Evolutionary conservation across 1,140 invertebrate genomes (phyloP).

Genomic region (Orchesella cincta): DNA sequence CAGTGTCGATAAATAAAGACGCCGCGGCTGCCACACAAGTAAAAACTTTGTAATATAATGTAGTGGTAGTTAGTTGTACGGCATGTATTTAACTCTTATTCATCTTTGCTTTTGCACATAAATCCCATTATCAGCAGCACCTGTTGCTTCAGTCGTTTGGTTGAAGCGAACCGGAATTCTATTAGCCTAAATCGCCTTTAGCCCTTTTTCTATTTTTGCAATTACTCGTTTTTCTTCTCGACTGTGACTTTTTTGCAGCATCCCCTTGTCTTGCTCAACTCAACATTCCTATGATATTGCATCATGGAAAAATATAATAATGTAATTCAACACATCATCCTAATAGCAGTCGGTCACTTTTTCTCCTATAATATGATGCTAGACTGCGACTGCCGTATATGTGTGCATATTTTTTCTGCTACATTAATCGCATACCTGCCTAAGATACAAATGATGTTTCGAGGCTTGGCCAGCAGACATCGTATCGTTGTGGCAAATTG

Average conservation of each 20-base stretch:
- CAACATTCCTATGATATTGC: not conserved
- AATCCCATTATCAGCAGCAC: not conserved
- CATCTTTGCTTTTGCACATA: conserved; percentile 8
- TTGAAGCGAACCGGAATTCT: not conserved
- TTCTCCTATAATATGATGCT: not conserved
- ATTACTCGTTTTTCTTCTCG: conserved; percentile 15
- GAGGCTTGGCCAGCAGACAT: not conserved
- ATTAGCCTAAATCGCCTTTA: conserved; percentile 1
- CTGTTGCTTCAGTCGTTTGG: not conserved
- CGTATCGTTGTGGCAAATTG: not conserved
- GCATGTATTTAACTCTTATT: conserved; percentile 12
- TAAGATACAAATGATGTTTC: not conserved
- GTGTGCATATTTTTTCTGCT: not conserved
- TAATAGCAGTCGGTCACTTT: conserved; percentile 5
- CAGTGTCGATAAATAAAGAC: too few species aligned
- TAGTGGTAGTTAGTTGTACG: too few species aligned
- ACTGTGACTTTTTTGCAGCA: not conserved
- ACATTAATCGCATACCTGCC: not conserved
- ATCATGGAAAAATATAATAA: conserved; percentile 5
- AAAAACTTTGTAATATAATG: too few species aligned
- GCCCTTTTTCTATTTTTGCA: conserved; percentile 3
- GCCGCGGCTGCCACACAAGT: too few species aligned
- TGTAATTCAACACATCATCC: not conserved
- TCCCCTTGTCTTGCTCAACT: conserved; percentile 1
- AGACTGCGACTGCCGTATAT: not conserved